These are phyloP conservation scores for Volucella inanis DNA, from an alignment of 2,888 invertebrate species.

Conservation along the genomic window DNA sequence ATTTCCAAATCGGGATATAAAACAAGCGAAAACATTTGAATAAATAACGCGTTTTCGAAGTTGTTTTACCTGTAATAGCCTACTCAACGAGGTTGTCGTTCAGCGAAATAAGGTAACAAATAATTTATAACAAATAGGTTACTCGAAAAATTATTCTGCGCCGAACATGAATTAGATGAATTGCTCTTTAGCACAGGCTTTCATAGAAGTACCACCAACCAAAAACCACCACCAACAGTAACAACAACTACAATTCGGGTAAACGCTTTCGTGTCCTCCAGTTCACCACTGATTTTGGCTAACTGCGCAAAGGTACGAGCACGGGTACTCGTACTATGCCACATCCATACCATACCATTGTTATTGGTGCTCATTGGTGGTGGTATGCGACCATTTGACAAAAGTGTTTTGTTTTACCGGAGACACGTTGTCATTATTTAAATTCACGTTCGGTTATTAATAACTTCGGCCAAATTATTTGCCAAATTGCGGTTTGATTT, in stretches of 20 bases:
- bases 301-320: no score
- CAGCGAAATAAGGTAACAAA: slow-evolving; percentile 52
- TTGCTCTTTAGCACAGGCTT: slow-evolving; percentile 58
- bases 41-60: slow-evolving; percentile 66
- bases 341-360: not conserved
- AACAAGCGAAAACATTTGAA: slow-evolving; percentile 65
- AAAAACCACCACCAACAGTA: slow-evolving; percentile 1
- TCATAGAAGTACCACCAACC: not conserved
- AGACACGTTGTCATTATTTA: slow-evolving; percentile 71
- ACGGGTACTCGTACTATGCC: no score
- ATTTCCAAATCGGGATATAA: slow-evolving; percentile 42
- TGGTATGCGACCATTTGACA: slow-evolving; percentile 57
- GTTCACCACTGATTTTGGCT: slow-evolving; percentile 21
- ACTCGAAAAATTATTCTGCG: slow-evolving; percentile 64
- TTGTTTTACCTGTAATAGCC: slow-evolving; percentile 43
- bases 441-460: slow-evolving; percentile 74
- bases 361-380: not conserved
- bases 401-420: slow-evolving; percentile 67
- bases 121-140: slow-evolving; percentile 72
- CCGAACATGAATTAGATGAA: slow-evolving; percentile 71
- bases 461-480: slow-evolving; percentile 76
- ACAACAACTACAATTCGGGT: not conserved
- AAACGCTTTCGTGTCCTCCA: slow-evolving; percentile 59
- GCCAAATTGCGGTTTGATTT: slow-evolving; percentile 75
- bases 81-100: slow-evolving; percentile 36